phyloP scores from a whole-genome alignment of 2,797 vertebrate genomes.

The Serranus cabrilla region DNA sequence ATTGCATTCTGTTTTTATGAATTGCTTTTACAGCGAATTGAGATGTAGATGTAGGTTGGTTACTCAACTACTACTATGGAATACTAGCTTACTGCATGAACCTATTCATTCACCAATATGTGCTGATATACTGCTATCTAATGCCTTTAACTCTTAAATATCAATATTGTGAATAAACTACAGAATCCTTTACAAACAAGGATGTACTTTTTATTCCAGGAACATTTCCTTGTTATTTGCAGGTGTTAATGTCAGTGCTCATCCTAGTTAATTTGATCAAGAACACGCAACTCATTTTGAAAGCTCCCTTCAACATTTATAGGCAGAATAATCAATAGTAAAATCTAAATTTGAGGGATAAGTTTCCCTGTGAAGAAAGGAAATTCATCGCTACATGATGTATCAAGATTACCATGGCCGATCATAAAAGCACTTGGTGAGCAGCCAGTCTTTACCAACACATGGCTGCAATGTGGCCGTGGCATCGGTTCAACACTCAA shows the following conservation, averaged over 20 bases:
- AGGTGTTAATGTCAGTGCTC: neutral
- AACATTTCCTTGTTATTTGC: neutral
- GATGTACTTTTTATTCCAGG: neutral
- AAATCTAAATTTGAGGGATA: neutral
- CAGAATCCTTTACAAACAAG: neutral
- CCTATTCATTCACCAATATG: neutral
- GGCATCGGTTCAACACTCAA: constrained; percentile 19
- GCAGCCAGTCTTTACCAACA: constrained; percentile 8
- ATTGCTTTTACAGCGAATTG: too few relatives aligned
- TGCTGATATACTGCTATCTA: neutral
- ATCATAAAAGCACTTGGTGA: constrained; percentile 22
- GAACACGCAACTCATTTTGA: neutral
- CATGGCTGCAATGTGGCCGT: neutral
- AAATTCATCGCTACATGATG: neutral
- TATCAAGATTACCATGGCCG: neutral
- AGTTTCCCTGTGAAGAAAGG: neutral
- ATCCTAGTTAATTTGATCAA: neutral
- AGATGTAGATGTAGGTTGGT: too few relatives aligned
- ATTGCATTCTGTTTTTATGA: too few relatives aligned
- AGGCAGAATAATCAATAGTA: neutral
- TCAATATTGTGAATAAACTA: neutral
- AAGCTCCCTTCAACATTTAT: neutral
- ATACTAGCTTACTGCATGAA: neutral
- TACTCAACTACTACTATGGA: too few relatives aligned
- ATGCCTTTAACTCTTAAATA: constrained; percentile 1